Evolutionary conservation across 2,113 vertebrate genomes (phyloP), one percentile per base, ranked within the genome.

Genomic region (Microtus richardsoni): DNA sequence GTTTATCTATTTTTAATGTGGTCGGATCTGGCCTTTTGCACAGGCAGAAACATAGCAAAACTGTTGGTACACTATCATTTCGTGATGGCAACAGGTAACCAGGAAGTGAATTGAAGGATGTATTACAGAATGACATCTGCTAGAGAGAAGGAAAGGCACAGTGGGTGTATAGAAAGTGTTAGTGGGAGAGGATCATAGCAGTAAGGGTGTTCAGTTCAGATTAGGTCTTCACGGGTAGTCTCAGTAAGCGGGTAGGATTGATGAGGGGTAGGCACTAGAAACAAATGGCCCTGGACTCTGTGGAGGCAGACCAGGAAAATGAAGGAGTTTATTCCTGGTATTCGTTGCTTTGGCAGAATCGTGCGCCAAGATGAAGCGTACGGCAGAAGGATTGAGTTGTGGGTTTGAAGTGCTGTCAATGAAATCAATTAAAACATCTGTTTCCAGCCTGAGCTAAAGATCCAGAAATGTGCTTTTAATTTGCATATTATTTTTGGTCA

Each of bases 401-500:
- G 86, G 58, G 68, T 88, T 60, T 88, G 89, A 92, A 95, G 3
- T 62, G n/a, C n/a, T 74, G 49, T 84, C 94, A 93, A 49, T 85
- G 84, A 97, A 89, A 94, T 94, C 84, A 94, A 79, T 96, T 93
- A 89, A 97, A 95, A 91, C 85, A 33, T 93, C 39, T 91, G 36
- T 95, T 93, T 95, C 52, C 60, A 78, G 26, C 88, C 33, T 47
- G 28, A 24, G 52, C 24, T 93, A 47, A 92, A 68, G 74, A 94
- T 71, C 33, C 26, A 92, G 71, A 68, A 90, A 94, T 95, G 52
- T 89, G 78, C 84, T 96, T 97, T 97, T 83, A 88, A 94, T 97
- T 96, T 96, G 82, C 91, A 36, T 93, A 88, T 96, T 96, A 95
- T 91, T 97, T 95, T 96, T 94, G 91, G 89, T 96, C 91, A 71